Percentiles rank a stretch among this genome's conserved stretches.
phyloP scores from a whole-genome alignment of 2,797 vertebrate genomes.

The Antennarius maculatus region DNA sequence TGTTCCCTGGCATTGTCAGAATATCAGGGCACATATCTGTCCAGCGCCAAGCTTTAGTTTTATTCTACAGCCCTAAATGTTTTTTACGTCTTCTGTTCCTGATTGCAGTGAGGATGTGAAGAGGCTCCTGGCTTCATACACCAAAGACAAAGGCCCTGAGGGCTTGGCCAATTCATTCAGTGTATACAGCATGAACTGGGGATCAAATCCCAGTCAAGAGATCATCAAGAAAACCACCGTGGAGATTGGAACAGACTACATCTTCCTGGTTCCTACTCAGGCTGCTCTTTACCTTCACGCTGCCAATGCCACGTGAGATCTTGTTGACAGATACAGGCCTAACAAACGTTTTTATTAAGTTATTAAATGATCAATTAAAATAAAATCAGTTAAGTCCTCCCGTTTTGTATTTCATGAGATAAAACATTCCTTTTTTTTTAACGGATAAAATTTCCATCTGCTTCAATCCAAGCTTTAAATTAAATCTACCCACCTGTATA shows the following conservation, averaged over 20 bases:
- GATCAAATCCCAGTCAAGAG: constrained; percentile 64
- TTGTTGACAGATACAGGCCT: not conserved
- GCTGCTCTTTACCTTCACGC: constrained; percentile 83
- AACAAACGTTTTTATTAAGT: too few relatives aligned
- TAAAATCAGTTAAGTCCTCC: not conserved
- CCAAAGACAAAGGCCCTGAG: constrained; percentile 71
- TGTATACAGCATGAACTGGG: constrained; percentile 84
- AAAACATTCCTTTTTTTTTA: too few relatives aligned
- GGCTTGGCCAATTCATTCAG: constrained; percentile 72
- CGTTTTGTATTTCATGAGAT: not conserved
- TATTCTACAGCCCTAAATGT: not conserved
- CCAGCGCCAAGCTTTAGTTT: not conserved
- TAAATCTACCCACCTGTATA: too few relatives aligned
- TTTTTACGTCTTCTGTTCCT: not conserved
- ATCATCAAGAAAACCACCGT: constrained; percentile 87
- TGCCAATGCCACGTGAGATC: constrained; percentile 82
- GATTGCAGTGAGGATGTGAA: constrained; percentile 79
- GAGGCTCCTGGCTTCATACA: constrained; percentile 78
- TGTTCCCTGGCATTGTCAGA: not conserved
- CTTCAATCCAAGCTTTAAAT: too few relatives aligned
- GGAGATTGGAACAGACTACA: constrained; percentile 84
- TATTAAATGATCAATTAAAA: not conserved
- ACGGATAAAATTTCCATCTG: too few relatives aligned
- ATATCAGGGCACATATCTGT: not conserved
- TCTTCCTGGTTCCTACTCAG: constrained; percentile 90